These are phyloP conservation scores for Brienomyrus brachyistius DNA, from an alignment of 2,113 vertebrate species.

Conservation along the genomic window DNA sequence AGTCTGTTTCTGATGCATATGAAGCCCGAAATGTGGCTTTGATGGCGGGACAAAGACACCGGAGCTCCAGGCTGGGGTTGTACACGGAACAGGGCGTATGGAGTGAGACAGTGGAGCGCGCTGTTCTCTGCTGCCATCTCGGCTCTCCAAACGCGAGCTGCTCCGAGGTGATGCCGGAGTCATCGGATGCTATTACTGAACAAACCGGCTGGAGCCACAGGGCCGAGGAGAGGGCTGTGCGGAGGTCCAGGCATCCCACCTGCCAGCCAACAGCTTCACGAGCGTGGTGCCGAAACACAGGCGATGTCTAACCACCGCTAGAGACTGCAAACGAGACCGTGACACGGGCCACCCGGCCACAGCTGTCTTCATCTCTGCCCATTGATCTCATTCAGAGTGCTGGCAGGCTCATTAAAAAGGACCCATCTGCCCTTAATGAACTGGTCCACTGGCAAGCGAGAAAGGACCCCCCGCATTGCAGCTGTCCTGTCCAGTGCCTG, in stretches of 20 bases:
- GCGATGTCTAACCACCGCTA: not conserved
- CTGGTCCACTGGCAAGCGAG: slow-evolving; percentile 28
- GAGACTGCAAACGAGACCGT: not conserved
- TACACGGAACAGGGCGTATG: not conserved
- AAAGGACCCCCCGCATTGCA: slow-evolving; percentile 23
- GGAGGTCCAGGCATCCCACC: not conserved
- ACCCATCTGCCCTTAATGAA: slow-evolving; percentile 48
- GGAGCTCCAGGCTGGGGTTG: not conserved
- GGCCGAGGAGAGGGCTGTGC: not conserved
- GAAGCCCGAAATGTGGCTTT: slow-evolving; percentile 17
- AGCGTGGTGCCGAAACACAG: not conserved
- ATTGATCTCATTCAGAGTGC: slow-evolving; percentile 42
- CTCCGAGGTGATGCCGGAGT: not conserved
- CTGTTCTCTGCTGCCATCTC: not conserved
- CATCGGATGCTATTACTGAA: not conserved
- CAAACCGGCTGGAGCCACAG: not conserved
- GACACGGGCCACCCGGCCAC: not conserved
- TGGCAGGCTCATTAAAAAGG: slow-evolving; percentile 49
- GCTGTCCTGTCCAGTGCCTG: not conserved
- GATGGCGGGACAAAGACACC: not conserved
- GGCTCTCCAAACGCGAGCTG: not conserved
- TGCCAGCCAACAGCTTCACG: not conserved
- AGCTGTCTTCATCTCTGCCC: not conserved
- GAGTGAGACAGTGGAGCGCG: not conserved
- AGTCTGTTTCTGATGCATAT: slow-evolving; percentile 30